Evolutionary conservation across 2,113 vertebrate genomes (phyloP), one percentile per base, ranked within the genome.

Genomic region (Arothron firmamentum): DNA sequence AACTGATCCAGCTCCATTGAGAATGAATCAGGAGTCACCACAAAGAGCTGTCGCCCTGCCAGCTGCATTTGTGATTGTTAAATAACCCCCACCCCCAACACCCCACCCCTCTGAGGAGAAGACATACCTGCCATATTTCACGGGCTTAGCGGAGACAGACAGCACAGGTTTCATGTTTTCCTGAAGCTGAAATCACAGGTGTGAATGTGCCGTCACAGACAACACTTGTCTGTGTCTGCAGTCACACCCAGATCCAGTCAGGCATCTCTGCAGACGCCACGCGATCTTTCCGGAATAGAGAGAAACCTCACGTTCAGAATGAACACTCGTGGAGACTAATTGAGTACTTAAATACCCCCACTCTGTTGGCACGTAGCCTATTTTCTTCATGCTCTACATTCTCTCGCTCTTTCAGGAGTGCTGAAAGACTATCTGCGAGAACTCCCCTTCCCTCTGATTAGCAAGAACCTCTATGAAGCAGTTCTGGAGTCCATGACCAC

Each of bases 341-440:
- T 31, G 28, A 7, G 5, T 31, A 31, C 28, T 31, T 31, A 31
- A 9, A 46, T 16, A 46, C 14, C 43, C 43, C 11, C 43, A 46
- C 13, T 11, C 14, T 46, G 13, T 16, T 15, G n/a, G 45, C 14
- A 46, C n/a, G 45, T 46, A 8, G 17, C 14, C 5, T 46, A 8
- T 23, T 51, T 50, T 20, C 20, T 48, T 59, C 43, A 68, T 2
- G 19, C 42, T 41, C 2, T 50, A 1, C 43, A 15, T 23, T 52
- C 2, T 52, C 23, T 45, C 7, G 14, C 5, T 3, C 15, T 20
- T 0, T 61, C 83, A 99, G 97, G 97, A 8, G 94, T 99, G 50
- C 86, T 99, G 58, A 99, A 99, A 87, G 97, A 99, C 88, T 99
- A 97, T 70, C 89, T 99, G 51, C 91, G 97, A 67, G 97, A 99